Base-by-base conservation (phyloP, 2,797 vertebrate species). In the Chaenodraco wilsoni region DNA sequence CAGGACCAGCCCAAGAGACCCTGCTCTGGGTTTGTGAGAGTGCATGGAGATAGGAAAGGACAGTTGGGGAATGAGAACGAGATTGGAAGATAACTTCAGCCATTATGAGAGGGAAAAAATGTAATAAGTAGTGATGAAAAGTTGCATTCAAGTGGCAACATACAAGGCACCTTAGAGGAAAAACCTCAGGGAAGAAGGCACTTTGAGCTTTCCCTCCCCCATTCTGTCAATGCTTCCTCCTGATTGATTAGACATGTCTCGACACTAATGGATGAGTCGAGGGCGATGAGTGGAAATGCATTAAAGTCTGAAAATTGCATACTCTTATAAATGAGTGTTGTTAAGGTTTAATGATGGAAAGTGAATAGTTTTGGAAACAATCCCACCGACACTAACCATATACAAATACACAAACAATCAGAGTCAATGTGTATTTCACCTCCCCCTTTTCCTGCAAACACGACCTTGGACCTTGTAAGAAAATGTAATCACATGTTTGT, bases 161-260 rank as follows among this genome's bases (percentile, higher is more conserved):
- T 50, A 57, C 13, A 45, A 74, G 51, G 48, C 31, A n/a, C n/a
- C 21, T 46, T 23, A 14, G 72, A 75, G 67, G 65, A 16, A 78
- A 79, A 77, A 59, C 58, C 61, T 55, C 49, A 51, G n/a, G 49
- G 72, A 27, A 64, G 46, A 66, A 76, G 19, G 48, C 23, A 41
- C 31, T 82, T 70, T 74, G 48, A 65, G 19, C 56, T 27, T 2
- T 4, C 61, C 74, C 50, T 43, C 73, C 76, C 74, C 69, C 76
- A n/a, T 58, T 63, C 76, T 68, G 78, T 82, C 76, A 68, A 5
- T 66, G 69, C 56, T 55, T 56, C 46, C 19, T 21, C n/a, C 57
- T 65, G 81, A 88, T 87, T 82, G 82, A 86, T 86, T 57, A 40
- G 31, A 74, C 48, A 11, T 67, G 65, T 82, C 64, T 70, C 4